Evolutionary conservation across 2,888 invertebrate species (phyloP).

Genomic region (Steinernema scapterisci): DNA sequence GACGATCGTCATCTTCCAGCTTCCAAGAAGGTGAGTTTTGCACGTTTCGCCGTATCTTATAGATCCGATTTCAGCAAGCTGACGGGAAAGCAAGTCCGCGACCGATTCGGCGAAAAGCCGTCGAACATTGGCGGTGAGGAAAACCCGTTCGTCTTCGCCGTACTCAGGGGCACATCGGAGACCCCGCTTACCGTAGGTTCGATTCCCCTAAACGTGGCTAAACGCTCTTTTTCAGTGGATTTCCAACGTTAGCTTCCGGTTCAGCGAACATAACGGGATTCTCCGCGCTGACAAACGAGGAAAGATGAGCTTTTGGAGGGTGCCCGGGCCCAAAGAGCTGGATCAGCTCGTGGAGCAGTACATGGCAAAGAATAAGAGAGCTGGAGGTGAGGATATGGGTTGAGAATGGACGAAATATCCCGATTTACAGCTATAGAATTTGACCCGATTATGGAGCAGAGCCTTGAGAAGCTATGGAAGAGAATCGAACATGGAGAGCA

Average conservation of each 20-base stretch:
- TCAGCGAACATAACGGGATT: slow-evolving; percentile 1
- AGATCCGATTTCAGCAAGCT: slow-evolving; percentile 78
- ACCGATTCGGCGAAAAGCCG: slow-evolving; percentile 47
- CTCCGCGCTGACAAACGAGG: slow-evolving; percentile 1
- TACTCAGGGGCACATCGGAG: slow-evolving; percentile 47
- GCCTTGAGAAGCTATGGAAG: slow-evolving; percentile 45
- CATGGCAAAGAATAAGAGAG: not conserved
- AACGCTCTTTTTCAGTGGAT: slow-evolving; percentile 41
- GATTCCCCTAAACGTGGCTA: slow-evolving; percentile 22
- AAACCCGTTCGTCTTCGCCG: slow-evolving; percentile 60
- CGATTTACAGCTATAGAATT: slow-evolving; percentile 41
- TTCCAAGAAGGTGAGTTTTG: slow-evolving; percentile 84
- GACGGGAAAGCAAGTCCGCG: slow-evolving; percentile 46
- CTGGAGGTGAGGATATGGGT: not conserved
- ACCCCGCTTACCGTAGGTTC: slow-evolving; percentile 33
- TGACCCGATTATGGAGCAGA: slow-evolving; percentile 50
- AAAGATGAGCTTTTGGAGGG: slow-evolving; percentile 2
- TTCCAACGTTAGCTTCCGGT: slow-evolving; percentile 41
- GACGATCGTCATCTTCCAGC: slow-evolving; percentile 89
- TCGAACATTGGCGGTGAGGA: slow-evolving; percentile 49
- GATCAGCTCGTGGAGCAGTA: not conserved
- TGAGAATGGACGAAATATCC: not conserved
- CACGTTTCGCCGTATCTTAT: no score
- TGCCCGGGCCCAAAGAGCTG: not conserved
- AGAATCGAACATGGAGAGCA: slow-evolving; percentile 36